Evolutionary conservation across 23 tunicate species (phyloP).

Genomic region (Corella eumyota): DNA sequence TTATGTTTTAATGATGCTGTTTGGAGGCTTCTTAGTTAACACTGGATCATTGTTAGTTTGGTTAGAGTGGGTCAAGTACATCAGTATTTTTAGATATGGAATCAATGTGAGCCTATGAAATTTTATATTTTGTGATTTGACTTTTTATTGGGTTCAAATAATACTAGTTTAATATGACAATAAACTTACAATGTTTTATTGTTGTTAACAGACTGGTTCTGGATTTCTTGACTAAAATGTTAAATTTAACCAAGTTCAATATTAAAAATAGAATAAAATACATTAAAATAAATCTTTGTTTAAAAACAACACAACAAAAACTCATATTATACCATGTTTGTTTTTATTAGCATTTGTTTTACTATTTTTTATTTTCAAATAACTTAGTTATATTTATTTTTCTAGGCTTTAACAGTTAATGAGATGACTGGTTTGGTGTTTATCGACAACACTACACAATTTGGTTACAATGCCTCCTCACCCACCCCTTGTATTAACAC

Average conservation of each 20-base stretch:
- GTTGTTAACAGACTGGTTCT: neutral
- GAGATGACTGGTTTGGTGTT: constrained; percentile 85
- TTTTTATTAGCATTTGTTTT: no score
- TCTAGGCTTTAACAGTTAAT: constrained; percentile 73
- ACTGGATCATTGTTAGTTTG: constrained; percentile 52
- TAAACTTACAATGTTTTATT: neutral
- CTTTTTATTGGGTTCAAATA: neutral
- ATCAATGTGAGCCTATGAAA: constrained; percentile 45
- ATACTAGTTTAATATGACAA: neutral
- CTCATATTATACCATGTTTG: no score
- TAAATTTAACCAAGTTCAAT: no score
- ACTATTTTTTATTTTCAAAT: no score
- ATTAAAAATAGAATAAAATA: neutral
- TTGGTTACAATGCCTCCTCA: constrained; percentile 51
- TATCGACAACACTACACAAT: constrained; percentile 42
- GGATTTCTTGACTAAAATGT: neutral
- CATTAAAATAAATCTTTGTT: neutral
- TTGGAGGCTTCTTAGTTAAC: constrained; percentile 86
- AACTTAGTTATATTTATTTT: neutral
- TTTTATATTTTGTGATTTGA: neutral
- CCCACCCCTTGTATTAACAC: constrained; percentile 45
- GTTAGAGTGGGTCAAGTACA: constrained; percentile 87
- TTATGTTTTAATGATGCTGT: constrained; percentile 77
- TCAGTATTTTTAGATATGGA: constrained; percentile 87
- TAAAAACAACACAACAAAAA: no score